These are phyloP conservation scores for Drosophila subquinaria DNA, from an alignment of 2,888 invertebrate species.

Conservation along the genomic window DNA sequence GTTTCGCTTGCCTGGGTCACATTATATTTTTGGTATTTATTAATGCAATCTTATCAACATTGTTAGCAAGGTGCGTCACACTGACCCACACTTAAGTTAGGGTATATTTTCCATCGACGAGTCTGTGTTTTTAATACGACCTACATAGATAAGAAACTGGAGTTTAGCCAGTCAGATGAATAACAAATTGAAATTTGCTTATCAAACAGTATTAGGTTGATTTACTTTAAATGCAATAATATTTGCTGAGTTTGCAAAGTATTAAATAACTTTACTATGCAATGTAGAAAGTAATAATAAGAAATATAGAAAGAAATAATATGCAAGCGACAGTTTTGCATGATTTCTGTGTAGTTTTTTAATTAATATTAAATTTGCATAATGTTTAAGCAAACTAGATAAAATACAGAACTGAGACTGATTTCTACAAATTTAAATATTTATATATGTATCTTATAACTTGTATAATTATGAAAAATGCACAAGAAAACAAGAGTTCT, in stretches of 20 bases:
- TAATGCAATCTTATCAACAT: slow-evolving; percentile 32
- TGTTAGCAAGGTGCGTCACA: not conserved
- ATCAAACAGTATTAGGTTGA: slow-evolving; percentile 12
- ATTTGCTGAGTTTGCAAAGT: slow-evolving; percentile 28
- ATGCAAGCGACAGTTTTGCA: not conserved
- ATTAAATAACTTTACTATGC: not conserved
- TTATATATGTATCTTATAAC: too few relatives aligned
- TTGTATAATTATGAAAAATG: not conserved
- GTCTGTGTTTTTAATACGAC: slow-evolving; percentile 8
- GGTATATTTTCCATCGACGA: not conserved
- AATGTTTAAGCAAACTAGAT: too few relatives aligned
- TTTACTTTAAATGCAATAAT: not conserved
- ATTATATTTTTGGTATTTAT: not conserved
- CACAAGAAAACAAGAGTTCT: not conserved
- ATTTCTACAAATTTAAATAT: too few relatives aligned
- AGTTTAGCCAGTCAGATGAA: not conserved
- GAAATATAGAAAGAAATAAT: not conserved
- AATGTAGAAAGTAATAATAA: too few relatives aligned
- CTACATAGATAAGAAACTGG: slow-evolving; percentile 34
- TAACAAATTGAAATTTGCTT: slow-evolving; percentile 12
- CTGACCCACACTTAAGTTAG: slow-evolving; percentile 15
- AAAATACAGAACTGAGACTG: too few relatives aligned
- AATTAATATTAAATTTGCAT: not conserved
- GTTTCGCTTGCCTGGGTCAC: not conserved
- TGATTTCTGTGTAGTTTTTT: not conserved